Evolutionary conservation across 2,888 invertebrate species (phyloP).

Genomic region (Mesochorus sp.): DNA sequence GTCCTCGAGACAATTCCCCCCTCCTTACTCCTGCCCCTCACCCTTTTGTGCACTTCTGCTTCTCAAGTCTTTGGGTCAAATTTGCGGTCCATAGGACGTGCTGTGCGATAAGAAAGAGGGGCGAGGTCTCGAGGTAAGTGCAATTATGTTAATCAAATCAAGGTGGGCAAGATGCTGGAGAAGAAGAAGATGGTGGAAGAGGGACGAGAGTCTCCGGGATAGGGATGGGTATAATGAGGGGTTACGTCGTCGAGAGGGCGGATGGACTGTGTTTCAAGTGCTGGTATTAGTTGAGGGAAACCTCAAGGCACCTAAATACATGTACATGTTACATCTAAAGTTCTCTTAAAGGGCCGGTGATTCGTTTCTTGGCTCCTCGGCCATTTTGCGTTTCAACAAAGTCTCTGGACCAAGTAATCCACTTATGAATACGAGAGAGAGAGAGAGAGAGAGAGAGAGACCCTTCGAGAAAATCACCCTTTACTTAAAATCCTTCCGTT

Average conservation of each 20-base stretch:
- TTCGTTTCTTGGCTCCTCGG: conserved; percentile 2
- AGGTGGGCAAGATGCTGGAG: conserved; percentile 73
- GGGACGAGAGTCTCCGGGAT: conserved; percentile 61
- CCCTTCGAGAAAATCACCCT: background rate
- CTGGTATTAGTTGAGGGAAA: conserved; percentile 76
- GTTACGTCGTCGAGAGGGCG: conserved; percentile 70
- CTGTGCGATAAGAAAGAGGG: conserved; percentile 46
- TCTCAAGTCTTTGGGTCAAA: conserved; percentile 62
- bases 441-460: too few species aligned
- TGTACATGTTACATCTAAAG: conserved; percentile 23
- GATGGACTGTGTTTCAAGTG: conserved; percentile 71
- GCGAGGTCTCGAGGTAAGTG: conserved; percentile 70
- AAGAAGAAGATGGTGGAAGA: conserved; percentile 18
- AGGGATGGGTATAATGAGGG: conserved; percentile 75
- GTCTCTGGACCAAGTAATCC: background rate
- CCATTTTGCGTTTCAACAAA: background rate
- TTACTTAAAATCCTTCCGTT: background rate
- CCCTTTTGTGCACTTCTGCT: conserved; percentile 26
- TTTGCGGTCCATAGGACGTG: conserved; percentile 65
- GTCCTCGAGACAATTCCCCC: conserved; percentile 36
- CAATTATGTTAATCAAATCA: conserved; percentile 80
- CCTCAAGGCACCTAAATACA: conserved; percentile 72
- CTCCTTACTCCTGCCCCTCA: too few species aligned
- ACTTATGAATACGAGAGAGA: too few species aligned
- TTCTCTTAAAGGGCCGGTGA: conserved; percentile 56